phyloP scores from a whole-genome alignment of 2,797 vertebrate species.

The Silurus lanzhouensis region DNA sequence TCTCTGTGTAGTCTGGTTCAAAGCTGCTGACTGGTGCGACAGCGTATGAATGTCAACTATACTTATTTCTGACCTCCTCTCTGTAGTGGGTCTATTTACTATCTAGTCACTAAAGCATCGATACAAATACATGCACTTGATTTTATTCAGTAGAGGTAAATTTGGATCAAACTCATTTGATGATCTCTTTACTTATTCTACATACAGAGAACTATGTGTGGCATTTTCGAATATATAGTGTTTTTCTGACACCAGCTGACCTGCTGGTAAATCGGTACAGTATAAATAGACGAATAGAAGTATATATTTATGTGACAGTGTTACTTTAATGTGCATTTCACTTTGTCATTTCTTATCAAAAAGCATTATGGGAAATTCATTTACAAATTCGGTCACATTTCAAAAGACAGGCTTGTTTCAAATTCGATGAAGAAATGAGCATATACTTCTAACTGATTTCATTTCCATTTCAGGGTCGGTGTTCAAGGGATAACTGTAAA shows the following conservation, averaged over 20 bases:
- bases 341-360: not conserved
- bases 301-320: too few relatives aligned
- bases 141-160: not conserved
- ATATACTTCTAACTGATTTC: constrained; percentile 6
- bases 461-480: constrained; percentile 82
- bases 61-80: constrained; percentile 11
- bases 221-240: not conserved
- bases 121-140: not conserved
- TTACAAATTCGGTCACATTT: not conserved
- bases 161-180: not conserved
- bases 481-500: constrained; percentile 99
- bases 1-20: constrained; percentile 36
- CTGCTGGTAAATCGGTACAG: not conserved
- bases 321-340: too few relatives aligned
- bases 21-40: constrained; percentile 31
- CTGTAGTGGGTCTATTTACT: not conserved
- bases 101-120: not conserved
- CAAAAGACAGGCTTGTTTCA: not conserved
- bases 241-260: not conserved
- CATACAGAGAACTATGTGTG: not conserved
- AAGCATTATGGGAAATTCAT: not conserved
- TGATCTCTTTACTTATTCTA: not conserved
- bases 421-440: not conserved
- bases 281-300: not conserved
- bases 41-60: constrained; percentile 24